These are phyloP conservation scores for Myioborus miniatus DNA, from an alignment of 2,797 vertebrate genomes.

Conservation along the genomic window DNA sequence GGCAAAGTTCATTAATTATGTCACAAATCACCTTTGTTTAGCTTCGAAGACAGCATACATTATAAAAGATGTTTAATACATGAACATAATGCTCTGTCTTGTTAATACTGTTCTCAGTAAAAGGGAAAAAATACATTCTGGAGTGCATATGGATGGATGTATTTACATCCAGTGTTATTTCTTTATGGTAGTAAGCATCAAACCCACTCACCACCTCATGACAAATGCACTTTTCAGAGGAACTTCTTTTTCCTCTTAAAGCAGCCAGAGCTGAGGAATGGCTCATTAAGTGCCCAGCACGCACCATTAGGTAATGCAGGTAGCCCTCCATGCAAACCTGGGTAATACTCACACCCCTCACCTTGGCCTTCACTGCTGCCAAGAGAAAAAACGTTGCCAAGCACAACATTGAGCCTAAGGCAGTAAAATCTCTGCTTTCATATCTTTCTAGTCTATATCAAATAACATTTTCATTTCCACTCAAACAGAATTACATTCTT, in stretches of 20 bases:
- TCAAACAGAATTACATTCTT: neutral
- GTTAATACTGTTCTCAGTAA: neutral
- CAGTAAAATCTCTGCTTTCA: neutral
- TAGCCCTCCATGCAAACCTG: neutral
- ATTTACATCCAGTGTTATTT: neutral
- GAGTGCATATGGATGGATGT: neutral
- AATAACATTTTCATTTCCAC: neutral
- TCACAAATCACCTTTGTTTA: neutral
- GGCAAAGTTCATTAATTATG: neutral
- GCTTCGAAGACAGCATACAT: neutral
- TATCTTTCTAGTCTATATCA: neutral
- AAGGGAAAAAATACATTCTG: neutral
- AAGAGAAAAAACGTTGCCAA: neutral
- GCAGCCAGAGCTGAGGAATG: neutral
- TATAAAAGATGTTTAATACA: neutral
- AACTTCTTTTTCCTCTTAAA: neutral
- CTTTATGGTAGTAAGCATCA: neutral
- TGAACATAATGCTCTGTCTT: neutral
- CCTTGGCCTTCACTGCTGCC: neutral
- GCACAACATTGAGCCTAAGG: neutral
- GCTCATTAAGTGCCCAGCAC: neutral
- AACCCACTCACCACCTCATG: neutral
- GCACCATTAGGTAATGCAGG: neutral
- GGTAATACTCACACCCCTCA: neutral
- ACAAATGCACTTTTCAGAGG: neutral